Evolutionary conservation across 92 coral and sea anemone species (phyloP), one percentile per base, ranked within the genome.

Genomic region (Umimayanthus kanabou): DNA sequence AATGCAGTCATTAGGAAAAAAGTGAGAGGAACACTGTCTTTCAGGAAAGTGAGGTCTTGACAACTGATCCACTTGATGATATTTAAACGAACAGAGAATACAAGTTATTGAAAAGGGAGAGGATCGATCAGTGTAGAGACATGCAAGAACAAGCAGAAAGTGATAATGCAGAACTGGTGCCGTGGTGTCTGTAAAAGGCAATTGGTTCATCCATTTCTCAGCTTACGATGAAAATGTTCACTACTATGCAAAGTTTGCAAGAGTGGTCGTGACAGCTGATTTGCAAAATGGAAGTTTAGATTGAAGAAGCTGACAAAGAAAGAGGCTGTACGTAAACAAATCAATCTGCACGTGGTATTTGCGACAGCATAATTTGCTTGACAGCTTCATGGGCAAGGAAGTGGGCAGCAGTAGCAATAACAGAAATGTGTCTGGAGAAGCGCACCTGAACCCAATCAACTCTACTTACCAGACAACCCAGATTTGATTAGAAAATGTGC

Each of bases 151-250:
- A 16, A 11, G 90, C 92, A 29, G 47, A 26, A 53, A 47, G 30
- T 10, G 53, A 77, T n/a, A 87, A 85, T 10, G 55, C 87, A 1
- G 78, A 50, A 15, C 69, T 76, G 0, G 11, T 89, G 14, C 78
- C n/a, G n/a, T 33, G 37, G 37, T 92, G 0, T 80, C 82, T 23
- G 85, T 81, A 9, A 9, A 15, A 9, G 92, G 89, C 43, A 88
- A 92, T 11, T 28, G 88, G 8, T 93, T 80, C 30, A 79, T 77
- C 15, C 93, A 88, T 65, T 93, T 93, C 53, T 93, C 95, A 7
- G 89, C 89, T n/a, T 93, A 85, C 50, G 88, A 91, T 29, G 95
- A 93, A 4, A 53, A 57, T 58, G 89, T 93, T 20, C 75, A 90
- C 43, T 93, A 88, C 30, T 90, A 83, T 67, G 88, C 91, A 14